Evolutionary conservation across 2,888 invertebrate species (phyloP), one percentile per base, ranked within the genome.

Genomic region (Oligia strigilis): DNA sequence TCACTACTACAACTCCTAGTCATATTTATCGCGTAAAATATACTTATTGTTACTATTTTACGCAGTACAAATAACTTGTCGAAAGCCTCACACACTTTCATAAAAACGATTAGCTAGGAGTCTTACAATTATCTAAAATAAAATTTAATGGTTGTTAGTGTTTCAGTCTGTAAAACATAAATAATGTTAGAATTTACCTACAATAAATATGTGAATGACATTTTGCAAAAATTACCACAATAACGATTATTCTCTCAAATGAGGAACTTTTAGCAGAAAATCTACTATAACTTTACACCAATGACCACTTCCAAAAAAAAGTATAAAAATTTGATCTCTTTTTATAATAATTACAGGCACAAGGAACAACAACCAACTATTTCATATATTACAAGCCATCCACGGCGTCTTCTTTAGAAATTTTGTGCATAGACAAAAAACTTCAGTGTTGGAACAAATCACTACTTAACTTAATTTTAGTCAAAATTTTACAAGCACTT

Each of bases 121-220:
- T 77, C 67, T 83, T 80, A 87, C 11, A 66, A 77, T 58, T 77
- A 83, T 64, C 77, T 83, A 86, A 78, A 75, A 87, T 72, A 80
- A 86, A 86, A 40, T 40, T 40, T 5, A 40, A 85, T 67, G 82
- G 89, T 90, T 91, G 89, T 94, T 93, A 93, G 92, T 93, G 81
- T 91, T 91, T 94, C 95, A 95, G 94, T 94, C 94, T 93, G 92
- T 92, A 91, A 93, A 93, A 93, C 90, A 87, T 90, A 90, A 85
- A 69, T 85, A 85, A 77, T 84, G 82, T 88, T 88, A 84, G 69
- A 77, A 72, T 81, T 80, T 66, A 60, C 13, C 77, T 86, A 85
- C n/a, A 76, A 64, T 78, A 85, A 78, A 73, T 80, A 80, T 14
- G 29, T 80, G 79, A 85, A 79, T 79, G 77, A 82, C 65, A 58